These are phyloP conservation scores for Okapia johnstoni DNA, from an alignment of 2,113 vertebrate genomes.

Conservation along the genomic window DNA sequence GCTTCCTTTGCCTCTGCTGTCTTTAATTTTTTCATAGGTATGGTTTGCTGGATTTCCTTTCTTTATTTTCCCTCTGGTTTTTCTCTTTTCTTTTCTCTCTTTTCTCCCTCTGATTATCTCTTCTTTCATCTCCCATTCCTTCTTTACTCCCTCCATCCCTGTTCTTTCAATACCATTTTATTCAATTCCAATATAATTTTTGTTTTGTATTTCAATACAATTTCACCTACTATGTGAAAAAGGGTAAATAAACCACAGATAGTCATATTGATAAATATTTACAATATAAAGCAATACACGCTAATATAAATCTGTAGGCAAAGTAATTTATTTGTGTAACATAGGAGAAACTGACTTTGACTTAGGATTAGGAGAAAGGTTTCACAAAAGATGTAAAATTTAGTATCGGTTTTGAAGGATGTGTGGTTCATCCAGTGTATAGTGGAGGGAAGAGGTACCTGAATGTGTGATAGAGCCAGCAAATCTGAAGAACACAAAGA, in stretches of 20 bases:
- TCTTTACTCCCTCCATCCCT: background rate
- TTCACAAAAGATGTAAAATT: background rate
- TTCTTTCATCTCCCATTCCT: background rate
- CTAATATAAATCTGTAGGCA: background rate
- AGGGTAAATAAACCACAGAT: background rate
- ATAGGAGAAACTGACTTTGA: background rate
- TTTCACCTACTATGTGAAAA: background rate
- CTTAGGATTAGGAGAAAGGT: background rate
- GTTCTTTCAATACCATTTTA: background rate
- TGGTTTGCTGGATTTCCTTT: background rate
- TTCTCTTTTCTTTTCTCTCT: background rate
- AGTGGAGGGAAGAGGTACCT: background rate
- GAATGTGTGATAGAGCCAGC: background rate
- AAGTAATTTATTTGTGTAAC: background rate
- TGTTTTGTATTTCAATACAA: background rate
- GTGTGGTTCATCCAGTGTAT: background rate
- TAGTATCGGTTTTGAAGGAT: background rate
- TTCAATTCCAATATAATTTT: background rate
- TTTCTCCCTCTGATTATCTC: conserved; percentile 4
- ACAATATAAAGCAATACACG: background rate
- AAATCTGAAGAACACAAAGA: background rate
- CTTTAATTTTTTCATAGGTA: background rate
- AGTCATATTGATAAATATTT: background rate
- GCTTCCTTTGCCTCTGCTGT: background rate
- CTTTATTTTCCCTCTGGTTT: background rate